Evolutionary conservation across 2,113 vertebrate genomes (phyloP), one percentile per base, ranked within the genome.

Genomic region (Scopus umbretta): DNA sequence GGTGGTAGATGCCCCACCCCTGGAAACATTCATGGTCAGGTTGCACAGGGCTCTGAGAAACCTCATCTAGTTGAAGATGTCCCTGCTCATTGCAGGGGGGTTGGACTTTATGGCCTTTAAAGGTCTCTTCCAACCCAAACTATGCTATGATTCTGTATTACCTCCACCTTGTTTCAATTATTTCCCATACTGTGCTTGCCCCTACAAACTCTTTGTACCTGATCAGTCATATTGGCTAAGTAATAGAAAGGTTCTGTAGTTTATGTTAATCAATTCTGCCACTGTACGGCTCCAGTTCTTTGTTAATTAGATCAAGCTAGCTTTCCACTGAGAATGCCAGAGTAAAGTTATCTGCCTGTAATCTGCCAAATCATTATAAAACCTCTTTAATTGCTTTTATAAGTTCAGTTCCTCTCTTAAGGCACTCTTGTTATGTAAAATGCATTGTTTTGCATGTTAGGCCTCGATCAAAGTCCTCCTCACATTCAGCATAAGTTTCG

Each of bases 301-400:
- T 66, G 38, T 58, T 82, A 91, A 72, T 91, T 82, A 90, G 58
- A 91, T 80, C 66, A 80, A 91, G 84, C 32, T 85, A 66, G 70
- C 58, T 90, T 94, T 83, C n/a, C 70, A 38, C 53, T 83, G 66
- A 90, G 81, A 90, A 87, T 13, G 49, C 14, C 67, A 59, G 14
- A 47, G 63, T 65, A 70, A 94, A 66, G 62, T 50, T 89, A 84
- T 70, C 84, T 66, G 87, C 65, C 59, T 65, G n/a, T 73, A 78
- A 88, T 85, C 74, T 88, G 86, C 14, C 78, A 96, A 94, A 94
- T 92, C 71, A 86, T 73, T 79, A 80, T 42, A 92, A 92, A 93
- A 68, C 13, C 23, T 40, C 66, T 80, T 84, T 68, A 89, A 85
- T 5, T 85, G 78, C 55, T 80, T 92, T 85, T 85, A 6, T 29